These are phyloP conservation scores for Procapra przewalskii DNA, from an alignment of 2,113 vertebrate species.

Conservation along the genomic window DNA sequence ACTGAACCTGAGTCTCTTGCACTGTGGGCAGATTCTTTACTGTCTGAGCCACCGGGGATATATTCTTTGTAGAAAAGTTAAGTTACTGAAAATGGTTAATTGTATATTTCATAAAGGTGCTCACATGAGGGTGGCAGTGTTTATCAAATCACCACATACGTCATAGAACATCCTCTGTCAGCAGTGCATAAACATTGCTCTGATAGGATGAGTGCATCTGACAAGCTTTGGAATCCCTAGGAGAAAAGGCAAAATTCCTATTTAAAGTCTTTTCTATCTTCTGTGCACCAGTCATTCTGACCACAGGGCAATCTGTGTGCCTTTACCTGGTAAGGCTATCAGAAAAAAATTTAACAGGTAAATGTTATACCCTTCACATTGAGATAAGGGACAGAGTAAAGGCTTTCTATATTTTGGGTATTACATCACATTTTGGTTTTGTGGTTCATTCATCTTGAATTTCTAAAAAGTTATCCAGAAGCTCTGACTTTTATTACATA, in stretches of 20 bases:
- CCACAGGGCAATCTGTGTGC: not conserved
- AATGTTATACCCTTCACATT: not conserved
- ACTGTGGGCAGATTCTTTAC: not conserved
- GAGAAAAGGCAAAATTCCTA: not conserved
- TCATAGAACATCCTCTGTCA: slow-evolving; percentile 38
- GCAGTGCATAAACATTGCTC: not conserved
- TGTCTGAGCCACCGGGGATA: not conserved
- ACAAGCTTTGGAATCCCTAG: not conserved
- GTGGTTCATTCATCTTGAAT: not conserved
- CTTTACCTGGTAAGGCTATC: not conserved
- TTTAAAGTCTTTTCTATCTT: not conserved
- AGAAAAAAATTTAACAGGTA: not conserved
- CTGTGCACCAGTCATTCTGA: not conserved
- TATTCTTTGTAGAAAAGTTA: slow-evolving; percentile 68
- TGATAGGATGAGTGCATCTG: slow-evolving; percentile 34
- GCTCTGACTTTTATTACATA: slow-evolving; percentile 4
- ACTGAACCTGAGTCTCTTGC: not conserved
- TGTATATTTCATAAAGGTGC: slow-evolving; percentile 64
- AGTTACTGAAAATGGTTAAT: slow-evolving; percentile 64
- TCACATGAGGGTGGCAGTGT: slow-evolving; percentile 52
- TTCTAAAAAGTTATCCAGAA: slow-evolving; percentile 28
- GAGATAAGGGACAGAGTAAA: not conserved
- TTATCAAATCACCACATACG: slow-evolving; percentile 37
- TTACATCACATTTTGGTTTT: not conserved
- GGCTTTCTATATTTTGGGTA: not conserved